Evolutionary conservation across 1,140 invertebrate species (phyloP).

Genomic region (Helicorthomorpha holstii): DNA sequence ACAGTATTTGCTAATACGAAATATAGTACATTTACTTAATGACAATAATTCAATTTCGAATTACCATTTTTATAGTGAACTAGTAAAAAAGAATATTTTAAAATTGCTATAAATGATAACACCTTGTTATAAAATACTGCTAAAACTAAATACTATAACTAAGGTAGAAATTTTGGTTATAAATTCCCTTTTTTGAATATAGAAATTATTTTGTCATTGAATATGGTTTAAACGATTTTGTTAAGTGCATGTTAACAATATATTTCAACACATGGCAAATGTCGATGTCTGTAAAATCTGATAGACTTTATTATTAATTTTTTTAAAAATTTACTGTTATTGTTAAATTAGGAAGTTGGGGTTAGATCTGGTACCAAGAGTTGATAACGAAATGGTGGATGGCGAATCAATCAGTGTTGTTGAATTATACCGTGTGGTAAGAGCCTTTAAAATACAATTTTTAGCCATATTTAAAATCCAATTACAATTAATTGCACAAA

Average conservation of each 20-base stretch:
- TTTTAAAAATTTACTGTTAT: no score
- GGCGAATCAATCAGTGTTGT: slow-evolving; percentile 71
- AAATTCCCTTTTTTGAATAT: no score
- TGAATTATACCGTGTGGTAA: slow-evolving; percentile 64
- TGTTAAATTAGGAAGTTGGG: slow-evolving; percentile 75
- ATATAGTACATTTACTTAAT: no score
- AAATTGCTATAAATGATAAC: no score
- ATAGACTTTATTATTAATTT: slow-evolving; percentile 15
- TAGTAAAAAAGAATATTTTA: no score
- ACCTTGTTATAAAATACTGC: no score
- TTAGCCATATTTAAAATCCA: slow-evolving; percentile 1
- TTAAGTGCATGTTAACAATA: neutral
- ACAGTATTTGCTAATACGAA: no score
- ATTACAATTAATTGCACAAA: slow-evolving; percentile 3
- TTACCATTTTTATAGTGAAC: no score
- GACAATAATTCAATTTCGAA: no score
- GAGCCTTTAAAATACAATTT: slow-evolving; percentile 6
- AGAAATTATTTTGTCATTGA: slow-evolving; percentile 8
- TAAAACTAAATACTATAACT: no score
- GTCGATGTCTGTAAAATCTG: neutral
- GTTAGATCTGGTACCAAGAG: slow-evolving; percentile 72
- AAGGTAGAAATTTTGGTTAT: no score
- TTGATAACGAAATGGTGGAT: slow-evolving; percentile 71
- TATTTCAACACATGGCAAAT: neutral
- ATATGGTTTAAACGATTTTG: neutral